phyloP scores from a whole-genome alignment of 2,113 vertebrate genomes.

The Abramis brama region DNA sequence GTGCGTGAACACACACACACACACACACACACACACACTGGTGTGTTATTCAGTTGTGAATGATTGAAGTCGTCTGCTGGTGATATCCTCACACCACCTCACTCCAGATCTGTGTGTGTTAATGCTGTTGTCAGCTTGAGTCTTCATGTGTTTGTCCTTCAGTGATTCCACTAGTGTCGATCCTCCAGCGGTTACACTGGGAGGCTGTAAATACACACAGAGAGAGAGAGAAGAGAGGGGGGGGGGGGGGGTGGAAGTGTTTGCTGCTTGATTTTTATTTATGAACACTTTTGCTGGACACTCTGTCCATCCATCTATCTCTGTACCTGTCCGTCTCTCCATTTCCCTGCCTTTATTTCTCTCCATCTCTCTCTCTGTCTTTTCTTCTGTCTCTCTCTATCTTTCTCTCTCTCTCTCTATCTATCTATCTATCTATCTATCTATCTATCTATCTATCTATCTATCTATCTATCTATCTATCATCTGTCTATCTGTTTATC shows the following conservation, averaged over 20 bases:
- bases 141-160: conserved; percentile 59
- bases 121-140: conserved; percentile 62
- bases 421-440: background rate
- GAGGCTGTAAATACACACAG: background rate
- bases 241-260: too few relatives aligned
- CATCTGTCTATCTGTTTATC: background rate
- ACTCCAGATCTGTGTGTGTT: conserved; percentile 37
- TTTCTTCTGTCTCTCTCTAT: background rate
- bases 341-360: too few relatives aligned
- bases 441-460: background rate
- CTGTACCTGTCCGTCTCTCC: too few relatives aligned
- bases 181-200: conserved; percentile 31
- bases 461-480: background rate
- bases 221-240: background rate
- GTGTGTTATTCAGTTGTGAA: background rate
- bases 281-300: too few relatives aligned
- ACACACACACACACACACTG: background rate
- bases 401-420: background rate
- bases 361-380: background rate
- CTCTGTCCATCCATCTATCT: too few relatives aligned
- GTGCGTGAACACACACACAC: conserved; percentile 71
- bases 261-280: too few relatives aligned
- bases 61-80: background rate
- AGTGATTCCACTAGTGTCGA: conserved; percentile 52
- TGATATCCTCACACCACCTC: conserved; percentile 10